These are phyloP conservation scores for Donacobius atricapilla DNA, from an alignment of 2,113 vertebrate genomes.

Conservation along the genomic window DNA sequence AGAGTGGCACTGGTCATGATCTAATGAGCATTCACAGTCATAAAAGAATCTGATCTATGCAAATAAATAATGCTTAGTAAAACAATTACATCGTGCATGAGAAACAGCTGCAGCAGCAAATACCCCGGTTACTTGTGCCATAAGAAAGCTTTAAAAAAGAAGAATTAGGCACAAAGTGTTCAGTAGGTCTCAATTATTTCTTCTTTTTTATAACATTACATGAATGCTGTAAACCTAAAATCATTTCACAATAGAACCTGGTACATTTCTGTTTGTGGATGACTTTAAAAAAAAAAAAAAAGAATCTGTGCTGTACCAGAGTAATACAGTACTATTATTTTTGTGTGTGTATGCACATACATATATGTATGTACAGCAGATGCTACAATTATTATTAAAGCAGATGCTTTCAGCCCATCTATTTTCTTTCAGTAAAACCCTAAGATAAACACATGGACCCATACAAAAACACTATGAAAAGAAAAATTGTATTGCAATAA, in stretches of 20 bases:
- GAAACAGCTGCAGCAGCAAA: conserved; percentile 29
- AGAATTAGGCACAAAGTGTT: background rate
- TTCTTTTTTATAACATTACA: background rate
- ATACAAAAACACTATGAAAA: background rate
- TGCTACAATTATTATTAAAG: background rate
- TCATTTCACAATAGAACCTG: background rate
- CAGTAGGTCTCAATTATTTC: background rate
- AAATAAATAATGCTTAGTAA: conserved; percentile 43
- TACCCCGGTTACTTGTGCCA: conserved; percentile 13
- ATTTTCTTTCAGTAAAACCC: background rate
- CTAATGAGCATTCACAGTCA: background rate
- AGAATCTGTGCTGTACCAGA: background rate
- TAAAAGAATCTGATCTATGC: background rate
- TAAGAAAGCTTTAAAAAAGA: background rate
- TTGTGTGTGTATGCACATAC: background rate
- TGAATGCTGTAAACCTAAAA: background rate
- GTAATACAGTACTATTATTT: background rate
- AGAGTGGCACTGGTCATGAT: background rate
- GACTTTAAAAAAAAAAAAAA: background rate
- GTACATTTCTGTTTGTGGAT: background rate
- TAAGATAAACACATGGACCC: background rate
- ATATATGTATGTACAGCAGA: background rate
- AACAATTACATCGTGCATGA: conserved; percentile 32
- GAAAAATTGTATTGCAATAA: background rate
- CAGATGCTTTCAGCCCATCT: background rate